Evolutionary conservation across 30 jellyfish, hydroid and myxozoan genomes (phyloP), one percentile per base, ranked within the genome.

Genomic region (Turritopsis rubra): DNA sequence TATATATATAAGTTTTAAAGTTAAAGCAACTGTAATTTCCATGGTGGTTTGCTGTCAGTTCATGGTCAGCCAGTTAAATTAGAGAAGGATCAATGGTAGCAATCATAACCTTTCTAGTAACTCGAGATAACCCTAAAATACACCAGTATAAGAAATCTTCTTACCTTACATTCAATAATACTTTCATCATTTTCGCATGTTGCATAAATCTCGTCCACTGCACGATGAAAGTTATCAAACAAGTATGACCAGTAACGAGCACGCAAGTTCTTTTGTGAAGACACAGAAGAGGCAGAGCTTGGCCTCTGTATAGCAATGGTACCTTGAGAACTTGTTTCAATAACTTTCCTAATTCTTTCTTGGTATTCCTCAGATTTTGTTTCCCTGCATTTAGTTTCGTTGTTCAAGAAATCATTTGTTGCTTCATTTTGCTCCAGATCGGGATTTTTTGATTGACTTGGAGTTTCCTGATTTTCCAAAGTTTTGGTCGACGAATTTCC

Each of bases 161-260:
- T 0, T 31, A 92, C 98, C 96, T 92, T 88, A 72, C 98, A 92
- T 77, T 92, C 98, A 25, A 88, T 88, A 1, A 88, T 85, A 83
- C 96, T 87, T 75, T 92, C 98, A 84, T 92, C 98, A 79, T 82
- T 84, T 53, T 92, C 98, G 87, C 98, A 92, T 29, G 98, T 92
- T 29, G 72, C 68, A 73, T 92, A 92, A 29, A 92, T 85, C 70
- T 92, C 98, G 82, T 92, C 98, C 60, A 92, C 96, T 25, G 96
- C 96, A 72, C 98, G 81, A 31, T 92, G 98, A 30, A 92, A 73
- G 85, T 92, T 88, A 68, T 92, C 98, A 80, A 92, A 85, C 81
- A 92, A 73, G 75, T 88, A 92, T 22, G 96, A 87, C 98, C 98
- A 92, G 81, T 92, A 92, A 60, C 98, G 89, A 1, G 98, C 98